Base-by-base conservation (phyloP, 2,888 invertebrate genomes). In the Thumatha senex region DNA sequence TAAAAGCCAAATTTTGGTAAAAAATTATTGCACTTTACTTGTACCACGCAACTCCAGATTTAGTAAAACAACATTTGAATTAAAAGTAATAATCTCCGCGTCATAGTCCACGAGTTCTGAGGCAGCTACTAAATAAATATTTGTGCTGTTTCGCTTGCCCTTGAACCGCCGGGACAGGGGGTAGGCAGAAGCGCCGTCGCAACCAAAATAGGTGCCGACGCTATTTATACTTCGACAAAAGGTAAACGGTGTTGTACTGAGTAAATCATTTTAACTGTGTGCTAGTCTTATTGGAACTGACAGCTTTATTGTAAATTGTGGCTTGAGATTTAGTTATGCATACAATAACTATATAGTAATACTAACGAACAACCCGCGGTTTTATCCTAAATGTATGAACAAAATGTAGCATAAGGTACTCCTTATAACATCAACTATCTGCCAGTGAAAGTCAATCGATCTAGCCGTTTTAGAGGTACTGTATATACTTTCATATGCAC, bases 41-140 rank as follows among this genome's bases (percentile, higher is more conserved):
- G 2, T 24, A 24, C 18, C 18, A n/a, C n/a, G n/a, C 18, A 24
- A 24, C 18, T 24, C 3, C 2, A 5, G 18, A 24, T 24, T 24
- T 5, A 34, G 9, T 9, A 18, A 9, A 33, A 42, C 15, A 18
- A 24, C 2, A 43, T 43, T 43, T 0, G 11, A 11, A 33, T 11
- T 9, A 8, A 31, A 39, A 46, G 38, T 46, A 35, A n/a, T n/a
- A n/a, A 2, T 24, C 15, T 12, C 15, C 45, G 10, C 42, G 18
- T 24, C 18, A 24, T 24, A 4, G 3, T 5, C 18, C 18, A 24
- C 18, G 3, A 24, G 18, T 7, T 18, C 54, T 50, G 50, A 69
- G 52, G 56, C 43, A 43, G 64, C 57, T 36, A 66, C 66, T 65
- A 61, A 66, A 63, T 69, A 77, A 76, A 75, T 70, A 75, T 76